These are phyloP conservation scores for Thymallus thymallus DNA, from an alignment of 2,113 vertebrate species.

Conservation along the genomic window DNA sequence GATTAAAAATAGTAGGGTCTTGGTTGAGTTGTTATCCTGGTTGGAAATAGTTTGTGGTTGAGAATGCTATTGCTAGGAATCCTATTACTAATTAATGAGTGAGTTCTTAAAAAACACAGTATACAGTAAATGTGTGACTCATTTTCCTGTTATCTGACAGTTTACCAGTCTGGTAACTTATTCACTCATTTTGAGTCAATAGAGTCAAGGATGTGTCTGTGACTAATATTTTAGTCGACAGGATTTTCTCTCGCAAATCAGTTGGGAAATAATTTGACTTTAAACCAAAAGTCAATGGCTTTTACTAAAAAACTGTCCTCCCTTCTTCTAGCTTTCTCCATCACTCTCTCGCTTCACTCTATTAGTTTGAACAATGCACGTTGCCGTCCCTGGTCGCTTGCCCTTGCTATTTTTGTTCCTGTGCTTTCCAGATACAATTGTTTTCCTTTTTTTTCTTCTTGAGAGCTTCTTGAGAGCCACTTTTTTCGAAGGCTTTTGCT, in stretches of 20 bases:
- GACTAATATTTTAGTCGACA: not conserved
- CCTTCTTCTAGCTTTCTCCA: slow-evolving; percentile 7
- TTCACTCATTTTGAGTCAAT: not conserved
- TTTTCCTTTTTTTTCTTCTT: slow-evolving; percentile 68
- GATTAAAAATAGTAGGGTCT: no score
- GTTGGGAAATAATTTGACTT: not conserved
- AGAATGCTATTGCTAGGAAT: slow-evolving; percentile 24
- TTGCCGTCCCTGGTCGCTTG: slow-evolving; percentile 21
- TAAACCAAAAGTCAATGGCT: slow-evolving; percentile 80
- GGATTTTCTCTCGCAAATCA: not conserved
- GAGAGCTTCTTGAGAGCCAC: slow-evolving; percentile 43
- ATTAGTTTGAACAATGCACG: slow-evolving; percentile 18
- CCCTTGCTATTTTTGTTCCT: slow-evolving; percentile 73
- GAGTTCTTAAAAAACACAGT: not conserved
- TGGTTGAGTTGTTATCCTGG: not conserved
- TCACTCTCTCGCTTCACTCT: slow-evolving; percentile 31
- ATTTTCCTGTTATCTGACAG: not conserved
- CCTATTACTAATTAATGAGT: not conserved
- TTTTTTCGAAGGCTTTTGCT: slow-evolving; percentile 76
- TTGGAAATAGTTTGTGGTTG: slow-evolving; percentile 3
- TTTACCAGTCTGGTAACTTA: slow-evolving; percentile 36
- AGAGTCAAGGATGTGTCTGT: not conserved
- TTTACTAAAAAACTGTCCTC: slow-evolving; percentile 58
- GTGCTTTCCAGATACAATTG: slow-evolving; percentile 83
- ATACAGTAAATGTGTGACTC: slow-evolving; percentile 4